A percentile compares a stretch with the other conserved stretches of the same genome.
Conservation (phyloP, 2,888 invertebrate species). For the Craniophora ligustri region DNA sequence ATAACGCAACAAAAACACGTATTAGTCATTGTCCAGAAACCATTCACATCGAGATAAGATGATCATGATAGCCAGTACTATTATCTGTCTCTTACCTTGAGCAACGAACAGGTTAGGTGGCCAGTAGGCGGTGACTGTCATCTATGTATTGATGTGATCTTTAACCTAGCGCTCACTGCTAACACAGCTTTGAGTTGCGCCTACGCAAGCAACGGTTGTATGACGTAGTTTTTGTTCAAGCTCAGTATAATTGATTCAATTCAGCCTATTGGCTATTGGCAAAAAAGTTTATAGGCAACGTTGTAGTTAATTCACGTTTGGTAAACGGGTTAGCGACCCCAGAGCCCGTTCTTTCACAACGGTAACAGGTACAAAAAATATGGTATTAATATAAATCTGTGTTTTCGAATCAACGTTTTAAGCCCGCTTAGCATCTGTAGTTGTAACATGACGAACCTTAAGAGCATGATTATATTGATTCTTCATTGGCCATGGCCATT, state of each 20-base stretch:
- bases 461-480: no score
- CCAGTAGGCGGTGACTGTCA: slow-evolving; percentile 24
- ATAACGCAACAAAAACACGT: neutral
- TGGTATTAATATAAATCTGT: no score
- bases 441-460: no score
- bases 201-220: slow-evolving; percentile 23
- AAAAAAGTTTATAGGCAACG: neutral
- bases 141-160: slow-evolving; percentile 14
- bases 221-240: slow-evolving; percentile 6
- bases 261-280: neutral
- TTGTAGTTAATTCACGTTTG: no score
- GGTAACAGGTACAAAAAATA: no score
- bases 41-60: neutral
- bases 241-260: neutral
- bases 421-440: no score
- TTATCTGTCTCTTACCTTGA: neutral
- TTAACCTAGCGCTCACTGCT: slow-evolving; percentile 7
- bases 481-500: no score
- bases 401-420: no score
- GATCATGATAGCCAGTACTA: neutral
- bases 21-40: neutral
- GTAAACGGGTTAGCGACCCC: no score
- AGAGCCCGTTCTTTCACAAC: no score
- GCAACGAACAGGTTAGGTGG: slow-evolving; percentile 1
- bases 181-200: slow-evolving; percentile 11